Base-by-base conservation (phyloP, 2,888 invertebrate species). In the Tetropium fuscum region DNA sequence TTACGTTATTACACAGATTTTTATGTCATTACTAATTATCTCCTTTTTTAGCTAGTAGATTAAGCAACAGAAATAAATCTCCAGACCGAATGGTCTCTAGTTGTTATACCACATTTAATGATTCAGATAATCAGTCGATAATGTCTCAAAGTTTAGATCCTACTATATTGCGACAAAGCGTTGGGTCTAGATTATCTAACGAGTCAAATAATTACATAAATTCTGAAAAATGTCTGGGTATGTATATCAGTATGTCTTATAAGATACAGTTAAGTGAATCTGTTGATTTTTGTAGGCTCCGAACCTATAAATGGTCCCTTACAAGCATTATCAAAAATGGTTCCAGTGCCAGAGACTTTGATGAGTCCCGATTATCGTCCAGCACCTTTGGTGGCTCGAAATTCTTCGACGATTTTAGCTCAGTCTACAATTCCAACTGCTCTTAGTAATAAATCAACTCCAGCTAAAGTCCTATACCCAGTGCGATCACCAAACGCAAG, bases 291-390 rank as follows among this genome's bases (percentile, higher is more conserved):
- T 59, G 15, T 56, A 78, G 80, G 78, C 63, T 63, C 64, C 5
- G 80, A 80, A 68, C 73, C 76, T 3, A 57, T 83, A 49, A 85
- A 83, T 64, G 85, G 84, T 68, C 90, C 92, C 0, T 79, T 94
- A 58, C 91, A 92, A 74, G 92, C 93, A 6, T 90, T 93, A 6
- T 92, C 93, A 0, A 94, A 93, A 82, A 89, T 94, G 85, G 91
- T 94, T 0, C 94, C 94, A 0, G 94, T 94, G 19, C 94, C 94
- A 0, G 94, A 94, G 78, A 91, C 93, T 0, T 83, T 94, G 1
- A 93, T 93, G 91, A 93, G 93, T 75, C 93, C 92, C 0, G 93
- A 93, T 78, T 90, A 90, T 78, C 87, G 82, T 27, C 83, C 83
- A 15, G 56, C 74, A 1, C 71, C 77, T 7, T 54, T 78, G 40